These are phyloP conservation scores for Hoplodrina blanda DNA, from an alignment of 2,888 invertebrate species.

Conservation along the genomic window DNA sequence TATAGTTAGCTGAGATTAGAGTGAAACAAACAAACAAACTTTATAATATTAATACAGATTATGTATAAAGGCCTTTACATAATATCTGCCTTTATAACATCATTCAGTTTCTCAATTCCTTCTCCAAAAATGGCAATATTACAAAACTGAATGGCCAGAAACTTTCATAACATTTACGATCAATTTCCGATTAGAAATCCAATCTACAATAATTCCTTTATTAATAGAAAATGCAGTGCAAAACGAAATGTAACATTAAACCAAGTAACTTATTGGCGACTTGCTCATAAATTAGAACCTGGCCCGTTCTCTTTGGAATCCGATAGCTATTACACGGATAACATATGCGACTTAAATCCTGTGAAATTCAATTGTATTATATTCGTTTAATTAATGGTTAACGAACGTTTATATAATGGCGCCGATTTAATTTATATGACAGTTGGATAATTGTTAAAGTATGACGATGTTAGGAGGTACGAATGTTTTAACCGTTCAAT, in stretches of 20 bases:
- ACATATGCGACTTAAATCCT: conserved; percentile 66
- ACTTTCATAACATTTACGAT: conserved; percentile 45
- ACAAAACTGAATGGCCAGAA: conserved; percentile 10
- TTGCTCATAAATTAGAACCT: conserved; percentile 52
- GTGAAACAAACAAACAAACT: too few species aligned
- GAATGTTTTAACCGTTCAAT: conserved; percentile 10
- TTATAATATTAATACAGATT: too few species aligned
- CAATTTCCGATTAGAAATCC: conserved; percentile 55
- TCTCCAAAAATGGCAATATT: conserved; percentile 1
- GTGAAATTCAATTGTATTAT: conserved; percentile 71
- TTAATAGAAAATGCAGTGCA: conserved; percentile 60
- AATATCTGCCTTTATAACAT: not conserved
- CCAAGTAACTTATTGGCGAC: conserved; percentile 55
- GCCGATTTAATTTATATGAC: conserved; percentile 50
- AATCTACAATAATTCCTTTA: conserved; percentile 60
- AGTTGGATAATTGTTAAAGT: conserved; percentile 28
- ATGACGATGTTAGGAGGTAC: conserved; percentile 17
- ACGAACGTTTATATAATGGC: conserved; percentile 56
- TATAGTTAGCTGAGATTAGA: too few species aligned
- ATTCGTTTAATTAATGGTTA: conserved; percentile 70
- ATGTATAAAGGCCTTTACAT: too few species aligned
- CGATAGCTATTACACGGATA: conserved; percentile 64
- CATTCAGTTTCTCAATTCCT: conserved; percentile 1
- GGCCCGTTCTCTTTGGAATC: conserved; percentile 53
- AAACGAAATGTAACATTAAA: conserved; percentile 53